Base-by-base conservation (phyloP, 2,888 invertebrate genomes). In the Tetheella fluctuosa region DNA sequence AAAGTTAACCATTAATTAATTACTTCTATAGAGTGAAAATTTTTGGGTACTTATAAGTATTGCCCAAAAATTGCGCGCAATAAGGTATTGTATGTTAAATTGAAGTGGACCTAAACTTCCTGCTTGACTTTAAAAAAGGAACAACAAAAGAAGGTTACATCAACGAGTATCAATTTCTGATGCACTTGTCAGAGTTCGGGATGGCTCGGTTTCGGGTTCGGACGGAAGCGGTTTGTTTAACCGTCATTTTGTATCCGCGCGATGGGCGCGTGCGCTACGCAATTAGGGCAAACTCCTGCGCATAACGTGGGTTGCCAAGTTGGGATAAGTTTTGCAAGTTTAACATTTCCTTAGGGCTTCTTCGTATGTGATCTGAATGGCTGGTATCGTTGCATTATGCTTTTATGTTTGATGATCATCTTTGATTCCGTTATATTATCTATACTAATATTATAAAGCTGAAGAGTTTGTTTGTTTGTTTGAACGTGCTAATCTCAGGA, bases 201-300 rank as follows among this genome's bases (percentile, higher is more conserved):
- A 70, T 54, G 69, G 73, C 48, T 48, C 48, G 42, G 42, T 6
- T 42, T 42, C 42, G 48, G 42, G 39, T 39, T 39, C n/a, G 39
- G 39, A 73, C 85, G 89, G 89, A 88, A 85, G 85, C 73, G 79
- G 79, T 80, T 82, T 79, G 85, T 85, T 87, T 79, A 70, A 81
- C 73, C 73, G 82, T 83, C 86, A 81, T 84, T 80, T 86, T 81
- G 81, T 79, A 83, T 83, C 83, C 81, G 81, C 74, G 72, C 76
- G 69, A 65, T 37, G 58, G 69, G 67, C 82, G 79, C 84, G 85
- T 83, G 83, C 83, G 83, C 80, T 70, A 62, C 62, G 70, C 79
- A 75, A 80, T 81, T 83, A 74, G 64, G 67, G 64, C 68, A 65
- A 64, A 60, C 64, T 66, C 62, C 59, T 62, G 63, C 68, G 64